A percentile compares a stretch with the other conserved stretches of the same genome.
phyloP scores from a whole-genome alignment of 2,113 vertebrate species.

The Calypte anna region DNA sequence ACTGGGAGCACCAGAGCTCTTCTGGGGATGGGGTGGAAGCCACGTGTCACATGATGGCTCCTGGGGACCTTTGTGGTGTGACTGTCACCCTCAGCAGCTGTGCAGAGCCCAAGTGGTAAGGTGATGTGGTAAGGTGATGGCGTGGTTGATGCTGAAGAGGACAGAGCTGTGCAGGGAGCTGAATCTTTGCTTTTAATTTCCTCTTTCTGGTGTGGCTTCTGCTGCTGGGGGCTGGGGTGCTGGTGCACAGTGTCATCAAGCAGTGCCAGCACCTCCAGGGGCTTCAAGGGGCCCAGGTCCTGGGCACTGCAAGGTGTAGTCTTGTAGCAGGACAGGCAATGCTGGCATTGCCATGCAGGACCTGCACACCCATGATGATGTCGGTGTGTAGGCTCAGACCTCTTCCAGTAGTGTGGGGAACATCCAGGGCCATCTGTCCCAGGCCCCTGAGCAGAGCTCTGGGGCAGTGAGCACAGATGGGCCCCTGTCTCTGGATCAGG shows the following conservation, averaged over 20 bases:
- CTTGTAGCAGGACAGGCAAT: not conserved
- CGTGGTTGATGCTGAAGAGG: not conserved
- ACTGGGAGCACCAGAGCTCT: accelerated
- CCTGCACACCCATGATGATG: accelerated
- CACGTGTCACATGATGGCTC: accelerated
- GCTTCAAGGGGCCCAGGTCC: not conserved
- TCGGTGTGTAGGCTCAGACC: no score
- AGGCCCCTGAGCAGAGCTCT: not conserved
- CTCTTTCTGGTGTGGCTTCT: not conserved
- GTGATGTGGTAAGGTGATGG: no score
- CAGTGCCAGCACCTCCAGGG: not conserved
- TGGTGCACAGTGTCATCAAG: accelerated
- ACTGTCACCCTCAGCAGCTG: not conserved
- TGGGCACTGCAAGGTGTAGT: no score
- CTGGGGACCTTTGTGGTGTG: not conserved
- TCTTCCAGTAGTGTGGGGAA: no score
- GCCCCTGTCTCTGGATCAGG: not conserved
- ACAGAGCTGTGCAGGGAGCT: not conserved
- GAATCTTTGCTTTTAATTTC: not conserved
- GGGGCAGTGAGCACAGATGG: not conserved
- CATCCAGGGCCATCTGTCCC: no score
- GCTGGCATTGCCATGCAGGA: not conserved
- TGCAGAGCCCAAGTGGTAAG: not conserved
- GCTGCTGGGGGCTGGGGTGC: not conserved
- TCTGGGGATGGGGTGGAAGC: not conserved